Evolutionary conservation across 1,140 invertebrate genomes (phyloP).

Genomic region (Drosophila parvula): DNA sequence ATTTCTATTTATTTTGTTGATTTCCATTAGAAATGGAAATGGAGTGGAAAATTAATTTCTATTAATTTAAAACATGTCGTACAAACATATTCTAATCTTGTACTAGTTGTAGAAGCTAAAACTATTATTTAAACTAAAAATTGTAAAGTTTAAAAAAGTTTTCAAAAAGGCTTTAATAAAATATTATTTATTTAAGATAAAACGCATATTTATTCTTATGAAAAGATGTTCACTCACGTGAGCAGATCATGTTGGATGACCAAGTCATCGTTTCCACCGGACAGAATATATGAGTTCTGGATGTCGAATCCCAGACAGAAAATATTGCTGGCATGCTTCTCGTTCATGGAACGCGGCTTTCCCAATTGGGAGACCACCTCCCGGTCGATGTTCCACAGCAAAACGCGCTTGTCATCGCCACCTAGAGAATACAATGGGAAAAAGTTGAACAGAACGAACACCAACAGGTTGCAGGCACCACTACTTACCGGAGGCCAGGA

Average conservation of each 20-base stretch:
- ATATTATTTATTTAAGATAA: not conserved
- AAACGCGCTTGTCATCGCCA: constrained; percentile 95
- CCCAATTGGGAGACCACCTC: constrained; percentile 88
- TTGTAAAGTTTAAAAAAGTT: not conserved
- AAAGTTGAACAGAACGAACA: not conserved
- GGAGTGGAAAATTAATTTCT: too few species aligned
- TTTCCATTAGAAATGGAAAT: too few species aligned
- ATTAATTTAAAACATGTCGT: too few species aligned
- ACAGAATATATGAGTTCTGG: constrained; percentile 92
- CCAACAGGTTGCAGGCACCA: constrained; percentile 66
- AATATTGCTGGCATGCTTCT: constrained; percentile 95
- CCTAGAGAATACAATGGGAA: constrained; percentile 85
- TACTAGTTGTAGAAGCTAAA: too few species aligned
- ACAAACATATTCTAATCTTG: too few species aligned
- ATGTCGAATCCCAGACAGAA: constrained; percentile 95
- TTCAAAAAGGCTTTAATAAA: not conserved
- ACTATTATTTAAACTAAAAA: too few species aligned
- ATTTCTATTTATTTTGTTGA: too few species aligned
- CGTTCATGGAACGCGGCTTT: constrained; percentile 89
- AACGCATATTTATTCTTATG: not conserved
- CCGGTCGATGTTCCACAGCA: constrained; percentile 94
- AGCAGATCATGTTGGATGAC: constrained; percentile 93
- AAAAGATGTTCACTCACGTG: constrained; percentile 86
- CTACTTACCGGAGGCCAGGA: constrained; percentile 92
- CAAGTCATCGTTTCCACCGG: constrained; percentile 97